Evolutionary conservation across 2,888 invertebrate species (phyloP), one percentile per base, ranked within the genome.

Genomic region (Julus scanicus): DNA sequence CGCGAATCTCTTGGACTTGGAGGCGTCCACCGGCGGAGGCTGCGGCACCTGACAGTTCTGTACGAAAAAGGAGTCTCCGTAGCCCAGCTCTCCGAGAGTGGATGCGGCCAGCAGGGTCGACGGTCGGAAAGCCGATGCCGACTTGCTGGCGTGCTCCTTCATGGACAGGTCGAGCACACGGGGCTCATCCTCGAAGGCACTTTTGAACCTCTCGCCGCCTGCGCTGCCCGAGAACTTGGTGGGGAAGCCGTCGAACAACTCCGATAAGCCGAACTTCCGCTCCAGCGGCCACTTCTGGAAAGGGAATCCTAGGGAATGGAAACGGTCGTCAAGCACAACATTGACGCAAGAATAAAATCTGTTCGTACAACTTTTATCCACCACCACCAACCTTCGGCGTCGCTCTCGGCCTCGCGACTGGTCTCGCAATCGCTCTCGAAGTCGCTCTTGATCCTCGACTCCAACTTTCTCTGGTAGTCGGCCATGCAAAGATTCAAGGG

Each of bases 401-500:
- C 86, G 11, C 20, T 49, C 15, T n/a, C 20, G 13, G 48, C 48
- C 48, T 13, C 48, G 48, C 48, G 48, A 13, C 48, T 48, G 48
- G 48, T 48, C 48, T 48, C 48, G 48, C 48, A 48, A 48, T 48
- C 48, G 11, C 48, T 48, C 48, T 48, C 48, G 48, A 48, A 48
- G 48, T 48, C 48, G 11, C 48, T 48, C 11, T 48, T 48, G 48
- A 48, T 6, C 48, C 48, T 48, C 48, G 48, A 48, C 48, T 48
- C 9, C 48, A 48, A 13, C 48, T 48, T 87, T 20, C 88, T 17
- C 1, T 13, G 49, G 8, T 84, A 87, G 57, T 97, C 97, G 87
- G 96, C 93, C 89, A 97, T 94, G 91, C 97, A 97, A 5, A 97
- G 94, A 92, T 97, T 97, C 6, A 97, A 92, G 0, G 97, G 97